Percentiles rank a stretch among this genome's conserved stretches.
These are phyloP conservation scores for Oostethus manadensis DNA, from an alignment of 2,113 vertebrate species.

Conservation along the genomic window DNA sequence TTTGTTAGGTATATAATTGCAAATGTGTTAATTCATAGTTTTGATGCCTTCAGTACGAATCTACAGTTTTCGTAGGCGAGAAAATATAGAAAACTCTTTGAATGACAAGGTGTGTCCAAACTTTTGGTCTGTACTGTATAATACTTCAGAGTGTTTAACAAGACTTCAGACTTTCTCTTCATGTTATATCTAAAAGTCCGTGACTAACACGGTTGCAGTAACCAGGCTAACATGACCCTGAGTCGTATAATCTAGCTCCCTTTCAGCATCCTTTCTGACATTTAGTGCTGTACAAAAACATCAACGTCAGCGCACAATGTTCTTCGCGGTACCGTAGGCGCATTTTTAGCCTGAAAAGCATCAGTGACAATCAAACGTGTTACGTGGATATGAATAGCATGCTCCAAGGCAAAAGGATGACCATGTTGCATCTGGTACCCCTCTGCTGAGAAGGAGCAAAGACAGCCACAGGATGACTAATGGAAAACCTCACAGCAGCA, in stretches of 20 bases:
- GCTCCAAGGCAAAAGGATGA: background rate
- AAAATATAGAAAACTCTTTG: no score
- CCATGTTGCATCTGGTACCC: background rate
- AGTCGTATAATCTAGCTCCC: background rate
- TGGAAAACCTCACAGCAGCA: slow-evolving; percentile 38
- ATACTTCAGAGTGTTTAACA: background rate
- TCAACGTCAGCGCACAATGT: background rate
- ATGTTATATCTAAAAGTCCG: background rate
- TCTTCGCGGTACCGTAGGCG: background rate
- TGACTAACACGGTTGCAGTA: background rate
- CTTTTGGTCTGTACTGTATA: no score
- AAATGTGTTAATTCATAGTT: no score
- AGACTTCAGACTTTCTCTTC: no score
- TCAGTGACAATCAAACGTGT: background rate
- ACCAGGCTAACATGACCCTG: background rate
- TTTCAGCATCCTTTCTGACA: background rate
- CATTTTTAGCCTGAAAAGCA: background rate
- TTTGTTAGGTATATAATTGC: no score
- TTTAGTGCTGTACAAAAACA: background rate
- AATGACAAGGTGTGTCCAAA: no score
- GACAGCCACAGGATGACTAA: slow-evolving; percentile 40
- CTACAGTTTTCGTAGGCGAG: no score
- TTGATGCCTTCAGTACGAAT: no score
- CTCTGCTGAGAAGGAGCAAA: slow-evolving; percentile 25
- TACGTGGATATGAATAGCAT: background rate